Percentiles rank a stretch among this genome's conserved stretches.
Conservation (phyloP, 64 coral and sea anemone genomes). For the Astreopora myriophthalma region DNA sequence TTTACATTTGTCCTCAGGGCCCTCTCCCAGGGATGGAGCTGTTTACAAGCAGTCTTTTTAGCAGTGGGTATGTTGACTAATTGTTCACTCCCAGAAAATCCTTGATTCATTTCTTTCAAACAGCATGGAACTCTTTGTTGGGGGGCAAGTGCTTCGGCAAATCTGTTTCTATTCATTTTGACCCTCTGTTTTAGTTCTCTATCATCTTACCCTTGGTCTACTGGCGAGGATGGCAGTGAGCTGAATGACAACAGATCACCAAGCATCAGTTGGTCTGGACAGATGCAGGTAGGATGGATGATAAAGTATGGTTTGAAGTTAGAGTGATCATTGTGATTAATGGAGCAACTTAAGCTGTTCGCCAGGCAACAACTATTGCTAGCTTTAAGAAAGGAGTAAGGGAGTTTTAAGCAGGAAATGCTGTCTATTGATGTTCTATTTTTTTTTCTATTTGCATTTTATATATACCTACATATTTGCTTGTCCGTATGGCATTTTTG, state of each 20-base stretch:
- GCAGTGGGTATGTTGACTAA: constrained; percentile 41
- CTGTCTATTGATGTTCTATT: too few species aligned
- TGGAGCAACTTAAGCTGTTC: too few species aligned
- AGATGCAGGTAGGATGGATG: constrained; percentile 22
- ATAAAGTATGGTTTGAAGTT: too few species aligned
- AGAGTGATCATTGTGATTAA: too few species aligned
- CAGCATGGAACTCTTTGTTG: neutral
- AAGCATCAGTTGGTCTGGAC: constrained; percentile 94
- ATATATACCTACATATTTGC: too few species aligned
- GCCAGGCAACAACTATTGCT: too few species aligned
- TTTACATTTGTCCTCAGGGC: constrained; percentile 28
- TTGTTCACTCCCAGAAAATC: neutral
- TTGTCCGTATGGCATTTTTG: too few species aligned
- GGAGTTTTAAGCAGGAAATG: too few species aligned
- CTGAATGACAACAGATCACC: constrained; percentile 58
- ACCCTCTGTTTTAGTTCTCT: constrained; percentile 34
- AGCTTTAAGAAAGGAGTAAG: too few species aligned
- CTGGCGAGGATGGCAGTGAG: constrained; percentile 73
- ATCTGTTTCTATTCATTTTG: neutral
- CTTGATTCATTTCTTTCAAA: neutral
- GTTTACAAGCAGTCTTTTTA: constrained; percentile 89
- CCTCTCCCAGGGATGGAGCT: constrained; percentile 91
- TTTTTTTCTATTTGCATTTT: too few species aligned
- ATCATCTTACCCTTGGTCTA: constrained; percentile 93
- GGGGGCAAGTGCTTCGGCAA: neutral